Base-by-base conservation (phyloP, 2,888 invertebrate genomes). In the Chirona hameri region DNA sequence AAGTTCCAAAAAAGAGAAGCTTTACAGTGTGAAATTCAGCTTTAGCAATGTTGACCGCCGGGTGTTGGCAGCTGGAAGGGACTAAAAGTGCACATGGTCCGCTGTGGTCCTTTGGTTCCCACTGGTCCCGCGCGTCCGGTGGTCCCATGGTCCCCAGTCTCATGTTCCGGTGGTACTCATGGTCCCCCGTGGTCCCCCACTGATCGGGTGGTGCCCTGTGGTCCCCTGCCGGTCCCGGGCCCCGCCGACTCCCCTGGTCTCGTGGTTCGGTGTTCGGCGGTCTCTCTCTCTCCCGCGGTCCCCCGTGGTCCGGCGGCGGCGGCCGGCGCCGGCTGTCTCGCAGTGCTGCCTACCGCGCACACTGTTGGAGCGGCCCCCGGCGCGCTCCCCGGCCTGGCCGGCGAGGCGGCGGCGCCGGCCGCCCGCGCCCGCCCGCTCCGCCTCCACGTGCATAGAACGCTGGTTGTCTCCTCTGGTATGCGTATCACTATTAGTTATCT, bases 401-500 rank as follows among this genome's bases (percentile, higher is more conserved):
- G 72, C 72, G 72, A 72, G 69, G 7, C 72, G 15, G 72, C 65
- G 27, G 65, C n/a, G n/a, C 12, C 65, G n/a, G 65, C 65, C 65
- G 60, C 60, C 7, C 60, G 24, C 65, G 31, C 31, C 31, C 18
- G 3, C 72, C 15, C 31, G 0, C 24, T n/a, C 31, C 31, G 18
- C 18, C 29, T 69, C 10, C 15, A 69, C 57, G 27, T 69, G 15
- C 72, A 72, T 72, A 72, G 72, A 27, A 18, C 72, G 29, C 72
- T 72, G 31, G 18, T 31, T 72, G 72, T 72, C 72, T 18, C 31
- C 72, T 72, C 31, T 69, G 72, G 72, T 72, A 72, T 72, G 72
- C 72, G 72, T 72, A 31, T 72, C 72, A 72, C 72, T 72, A 72
- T 72, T 72, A 72, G 72, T 72, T 72, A 31, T 72, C 31, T 72